A percentile compares a stretch with the other conserved stretches of the same genome.
Conservation (phyloP, 2,113 vertebrate genomes). For the Asarcornis scutulata region DNA sequence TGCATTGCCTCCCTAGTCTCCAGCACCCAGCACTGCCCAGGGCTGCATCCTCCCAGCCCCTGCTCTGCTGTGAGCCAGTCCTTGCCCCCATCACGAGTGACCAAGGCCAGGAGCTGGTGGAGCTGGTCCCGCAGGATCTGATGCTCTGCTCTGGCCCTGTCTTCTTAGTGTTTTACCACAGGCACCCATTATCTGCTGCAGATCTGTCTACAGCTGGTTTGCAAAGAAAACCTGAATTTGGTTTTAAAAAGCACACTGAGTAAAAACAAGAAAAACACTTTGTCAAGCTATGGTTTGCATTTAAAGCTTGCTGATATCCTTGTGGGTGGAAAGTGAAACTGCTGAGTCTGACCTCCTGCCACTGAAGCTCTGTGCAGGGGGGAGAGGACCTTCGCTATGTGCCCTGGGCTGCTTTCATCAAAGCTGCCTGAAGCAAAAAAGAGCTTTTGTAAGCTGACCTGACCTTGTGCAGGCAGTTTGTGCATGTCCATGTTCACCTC, state of each 20-base stretch:
- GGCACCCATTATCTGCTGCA: not conserved
- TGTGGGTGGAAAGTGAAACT: not conserved
- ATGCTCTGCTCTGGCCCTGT: not conserved
- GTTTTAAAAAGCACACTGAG: not conserved
- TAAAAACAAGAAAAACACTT: not conserved
- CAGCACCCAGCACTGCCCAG: not conserved
- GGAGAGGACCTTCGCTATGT: fast-evolving
- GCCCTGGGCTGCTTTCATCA: fast-evolving
- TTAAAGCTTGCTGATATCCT: not conserved
- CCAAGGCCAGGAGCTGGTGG: not conserved
- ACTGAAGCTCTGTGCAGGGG: not conserved
- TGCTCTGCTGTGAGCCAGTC: fast-evolving
- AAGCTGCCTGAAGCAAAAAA: not conserved
- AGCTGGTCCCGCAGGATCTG: not conserved
- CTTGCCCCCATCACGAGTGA: not conserved
- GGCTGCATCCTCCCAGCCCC: not conserved
- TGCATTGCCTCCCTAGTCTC: not conserved
- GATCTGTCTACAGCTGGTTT: not conserved
- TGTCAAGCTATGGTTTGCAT: not conserved
- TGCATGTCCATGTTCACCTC: not conserved
- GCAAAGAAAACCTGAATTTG: not conserved
- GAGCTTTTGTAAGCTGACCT: not conserved
- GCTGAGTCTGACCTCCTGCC: fast-evolving
- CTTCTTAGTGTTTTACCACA: not conserved
- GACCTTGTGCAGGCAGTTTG: not conserved